These are phyloP conservation scores for Petrophora chlorosata DNA, from an alignment of 2,888 invertebrate genomes.

Conservation along the genomic window DNA sequence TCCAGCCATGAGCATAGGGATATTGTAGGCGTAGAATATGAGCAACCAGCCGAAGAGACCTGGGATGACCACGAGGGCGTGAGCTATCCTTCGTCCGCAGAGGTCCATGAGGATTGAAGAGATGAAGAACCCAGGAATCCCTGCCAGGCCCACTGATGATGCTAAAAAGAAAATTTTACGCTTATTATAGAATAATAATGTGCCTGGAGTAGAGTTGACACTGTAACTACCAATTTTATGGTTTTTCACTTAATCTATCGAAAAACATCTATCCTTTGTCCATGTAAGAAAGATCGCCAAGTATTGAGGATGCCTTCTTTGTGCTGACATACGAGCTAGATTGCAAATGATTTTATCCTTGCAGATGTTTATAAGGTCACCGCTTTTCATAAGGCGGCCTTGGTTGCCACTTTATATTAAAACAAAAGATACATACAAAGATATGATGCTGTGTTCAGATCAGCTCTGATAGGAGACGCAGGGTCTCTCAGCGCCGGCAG, in stretches of 20 bases:
- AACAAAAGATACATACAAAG: conserved; percentile 39
- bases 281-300: too few species aligned
- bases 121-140: conserved; percentile 48
- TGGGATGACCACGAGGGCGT: conserved; percentile 63
- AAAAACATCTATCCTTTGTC: too few species aligned
- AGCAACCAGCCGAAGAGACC: conserved; percentile 75
- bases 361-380: too few species aligned
- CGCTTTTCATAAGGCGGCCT: too few species aligned
- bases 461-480: conserved; percentile 39
- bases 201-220: too few species aligned
- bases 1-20: conserved; percentile 50
- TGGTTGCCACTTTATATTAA: too few species aligned
- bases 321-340: too few species aligned
- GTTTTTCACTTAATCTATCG: too few species aligned
- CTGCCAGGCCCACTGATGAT: conserved; percentile 47
- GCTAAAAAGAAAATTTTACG: conserved; percentile 43
- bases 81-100: conserved; percentile 44
- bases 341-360: too few species aligned
- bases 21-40: conserved; percentile 53
- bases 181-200: too few species aligned
- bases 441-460: conserved; percentile 46
- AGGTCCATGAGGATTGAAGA: conserved; percentile 50
- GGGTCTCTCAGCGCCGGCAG: conserved; percentile 43
- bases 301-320: too few species aligned
- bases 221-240: too few species aligned